Conservation (phyloP, 2,888 invertebrate genomes). For the Phaonia tiefii region DNA sequence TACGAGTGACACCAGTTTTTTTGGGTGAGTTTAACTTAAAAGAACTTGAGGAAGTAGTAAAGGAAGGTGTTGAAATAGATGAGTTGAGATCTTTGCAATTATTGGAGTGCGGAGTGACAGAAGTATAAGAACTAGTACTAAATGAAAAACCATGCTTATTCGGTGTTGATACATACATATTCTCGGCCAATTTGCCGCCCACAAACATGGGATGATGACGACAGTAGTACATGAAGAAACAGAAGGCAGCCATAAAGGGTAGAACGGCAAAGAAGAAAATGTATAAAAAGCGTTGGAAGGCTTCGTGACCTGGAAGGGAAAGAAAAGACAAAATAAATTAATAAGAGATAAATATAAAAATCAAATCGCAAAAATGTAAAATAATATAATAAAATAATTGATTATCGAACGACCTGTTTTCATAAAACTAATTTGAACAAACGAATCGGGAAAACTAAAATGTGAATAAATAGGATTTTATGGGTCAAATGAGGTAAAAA, state of each 20-base stretch:
- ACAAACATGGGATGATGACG: constrained; percentile 82
- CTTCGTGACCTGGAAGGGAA: constrained; percentile 83
- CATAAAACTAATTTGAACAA: no score
- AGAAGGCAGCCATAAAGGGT: constrained; percentile 85
- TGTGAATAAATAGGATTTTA: no score
- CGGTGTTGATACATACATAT: constrained; percentile 80
- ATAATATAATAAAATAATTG: no score
- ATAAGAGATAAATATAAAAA: background rate
- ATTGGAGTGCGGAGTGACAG: constrained; percentile 67
- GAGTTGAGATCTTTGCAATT: constrained; percentile 60
- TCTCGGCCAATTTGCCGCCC: constrained; percentile 82
- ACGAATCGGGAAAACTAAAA: no score
- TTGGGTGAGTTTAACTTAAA: constrained; percentile 66
- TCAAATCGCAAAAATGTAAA: constrained; percentile 24
- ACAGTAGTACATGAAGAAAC: constrained; percentile 88
- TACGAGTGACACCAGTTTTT: constrained; percentile 68
- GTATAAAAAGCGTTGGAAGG: constrained; percentile 90
- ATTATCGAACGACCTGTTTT: no score
- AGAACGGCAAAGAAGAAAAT: constrained; percentile 93
- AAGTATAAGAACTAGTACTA: constrained; percentile 72
- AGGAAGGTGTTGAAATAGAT: constrained; percentile 50
- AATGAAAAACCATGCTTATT: constrained; percentile 74
- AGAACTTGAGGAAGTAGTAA: constrained; percentile 65
- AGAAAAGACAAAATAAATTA: background rate
- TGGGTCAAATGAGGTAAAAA: no score